Evolutionary conservation across 2,113 vertebrate species (phyloP), one percentile per base, ranked within the genome.

Genomic region (Pseudolaguvia tuberculata): DNA sequence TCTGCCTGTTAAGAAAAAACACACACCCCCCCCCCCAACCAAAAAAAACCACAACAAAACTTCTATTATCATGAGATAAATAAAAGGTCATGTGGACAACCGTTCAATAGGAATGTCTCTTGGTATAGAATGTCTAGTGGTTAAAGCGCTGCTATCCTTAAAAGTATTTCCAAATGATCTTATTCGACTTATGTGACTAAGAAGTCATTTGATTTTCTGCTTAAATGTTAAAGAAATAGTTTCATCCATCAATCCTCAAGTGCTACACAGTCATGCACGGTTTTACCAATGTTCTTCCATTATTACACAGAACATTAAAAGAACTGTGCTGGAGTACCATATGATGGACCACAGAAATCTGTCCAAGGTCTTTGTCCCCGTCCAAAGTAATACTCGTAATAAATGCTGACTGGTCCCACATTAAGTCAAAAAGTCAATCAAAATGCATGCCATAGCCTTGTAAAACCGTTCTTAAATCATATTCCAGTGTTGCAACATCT

Each of bases 161-260:
- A 81, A 80, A 75, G 72, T 79, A 86, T 86, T 80, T 85, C 88
- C 82, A 88, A 78, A 82, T 76, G 61, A 73, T 73, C 23, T 73
- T 72, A 9, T 29, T 63, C 21, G 63, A 56, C 63, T n/a, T 62
- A 14, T 67, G 7, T 76, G 3, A 35, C 6, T 31, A 5, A 39
- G 65, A 82, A 25, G 50, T 68, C 23, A 25, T 68, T 42, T 50
- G 31, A 61, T 68, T 72, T 21, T 23, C 79, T n/a, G 61, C 76
- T 76, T 77, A 65, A 42, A 48, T 61, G 68, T 72, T 67, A 53
- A 23, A 67, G 66, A 70, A 67, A 76, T 31, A 74, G 35, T 69
- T 70, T 59, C 18, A 57, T 21, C 18, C 48, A 27, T 73, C 73
- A 14, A 42, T 61, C 51, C 63, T 50, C 11, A 39, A 23, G 25